A percentile compares a stretch with the other conserved stretches of the same genome.
Evolutionary conservation across 1,140 invertebrate species (phyloP).

Genomic region (Procambarus virginalis): DNA sequence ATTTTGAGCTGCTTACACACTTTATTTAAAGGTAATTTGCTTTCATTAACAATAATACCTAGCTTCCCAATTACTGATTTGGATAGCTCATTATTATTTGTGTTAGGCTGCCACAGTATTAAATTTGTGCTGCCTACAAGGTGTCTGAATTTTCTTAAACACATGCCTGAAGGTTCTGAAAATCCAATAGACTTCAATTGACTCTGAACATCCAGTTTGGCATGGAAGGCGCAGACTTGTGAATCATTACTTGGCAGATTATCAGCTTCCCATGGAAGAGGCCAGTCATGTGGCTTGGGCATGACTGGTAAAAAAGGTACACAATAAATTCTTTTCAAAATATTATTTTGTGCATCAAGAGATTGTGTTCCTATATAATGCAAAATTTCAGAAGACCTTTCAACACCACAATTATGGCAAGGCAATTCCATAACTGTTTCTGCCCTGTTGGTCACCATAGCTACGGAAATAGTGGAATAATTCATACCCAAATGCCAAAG

Average conservation of each 20-base stretch:
- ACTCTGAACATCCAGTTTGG: not conserved
- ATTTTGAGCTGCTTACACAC: constrained; percentile 15
- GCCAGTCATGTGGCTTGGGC: constrained; percentile 30
- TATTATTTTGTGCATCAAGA: not conserved
- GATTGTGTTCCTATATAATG: constrained; percentile 7
- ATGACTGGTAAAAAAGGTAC: constrained; percentile 50
- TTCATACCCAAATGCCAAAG: constrained; percentile 18
- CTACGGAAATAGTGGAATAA: not conserved
- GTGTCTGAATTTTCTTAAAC: not conserved
- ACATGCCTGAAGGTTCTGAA: not conserved
- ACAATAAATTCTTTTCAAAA: not conserved
- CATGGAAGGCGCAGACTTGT: not conserved
- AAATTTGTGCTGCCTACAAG: constrained; percentile 27
- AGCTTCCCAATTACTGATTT: not conserved
- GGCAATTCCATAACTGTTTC: not conserved
- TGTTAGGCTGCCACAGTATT: not conserved
- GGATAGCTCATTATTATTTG: not conserved
- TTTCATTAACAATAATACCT: not conserved
- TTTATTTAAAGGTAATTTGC: not conserved
- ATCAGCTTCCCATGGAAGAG: constrained; percentile 21
- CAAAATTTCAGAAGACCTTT: constrained; percentile 9
- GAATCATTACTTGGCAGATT: not conserved
- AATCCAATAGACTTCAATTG: not conserved
- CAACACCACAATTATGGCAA: constrained; percentile 22
- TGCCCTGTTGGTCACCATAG: constrained; percentile 28